These are phyloP conservation scores for Galemys pyrenaicus DNA, from an alignment of 2,113 vertebrate species.

Conservation along the genomic window DNA sequence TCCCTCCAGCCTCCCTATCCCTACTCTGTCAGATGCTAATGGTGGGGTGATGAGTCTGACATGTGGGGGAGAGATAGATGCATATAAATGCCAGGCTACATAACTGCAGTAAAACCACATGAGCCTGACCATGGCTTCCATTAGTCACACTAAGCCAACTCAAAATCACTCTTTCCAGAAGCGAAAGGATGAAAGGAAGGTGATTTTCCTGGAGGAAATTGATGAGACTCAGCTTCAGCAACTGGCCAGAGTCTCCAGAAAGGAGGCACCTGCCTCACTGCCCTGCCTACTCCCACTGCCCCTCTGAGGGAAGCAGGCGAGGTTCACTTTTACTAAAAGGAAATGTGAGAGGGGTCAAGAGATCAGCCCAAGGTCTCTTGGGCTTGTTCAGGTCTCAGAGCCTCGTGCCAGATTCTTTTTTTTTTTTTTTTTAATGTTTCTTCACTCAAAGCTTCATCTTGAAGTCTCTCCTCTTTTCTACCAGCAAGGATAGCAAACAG, in stretches of 20 bases:
- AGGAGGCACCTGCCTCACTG: neutral
- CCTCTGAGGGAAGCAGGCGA: neutral
- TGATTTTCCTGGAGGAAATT: neutral
- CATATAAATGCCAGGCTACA: neutral
- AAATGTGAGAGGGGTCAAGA: constrained; percentile 39
- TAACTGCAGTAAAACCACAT: neutral
- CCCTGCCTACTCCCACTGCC: neutral
- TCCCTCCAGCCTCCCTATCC: neutral
- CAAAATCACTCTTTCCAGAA: constrained; percentile 21
- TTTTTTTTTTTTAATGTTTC: neutral
- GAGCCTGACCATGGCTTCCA: neutral
- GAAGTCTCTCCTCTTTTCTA: neutral
- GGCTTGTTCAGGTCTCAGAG: neutral
- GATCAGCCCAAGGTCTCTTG: constrained; percentile 21
- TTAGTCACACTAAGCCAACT: neutral
- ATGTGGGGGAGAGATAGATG: neutral
- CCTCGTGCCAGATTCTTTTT: neutral
- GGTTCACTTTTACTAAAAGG: neutral
- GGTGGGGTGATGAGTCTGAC: neutral
- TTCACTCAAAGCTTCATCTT: neutral
- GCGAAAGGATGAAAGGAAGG: neutral
- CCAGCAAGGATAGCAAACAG: neutral
- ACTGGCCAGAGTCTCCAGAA: neutral
- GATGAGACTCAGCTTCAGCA: neutral
- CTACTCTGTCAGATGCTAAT: neutral